Percentiles rank a stretch among this genome's conserved stretches.
phyloP scores from a whole-genome alignment of 2,888 invertebrate genomes.

The Nomada lathburiana region DNA sequence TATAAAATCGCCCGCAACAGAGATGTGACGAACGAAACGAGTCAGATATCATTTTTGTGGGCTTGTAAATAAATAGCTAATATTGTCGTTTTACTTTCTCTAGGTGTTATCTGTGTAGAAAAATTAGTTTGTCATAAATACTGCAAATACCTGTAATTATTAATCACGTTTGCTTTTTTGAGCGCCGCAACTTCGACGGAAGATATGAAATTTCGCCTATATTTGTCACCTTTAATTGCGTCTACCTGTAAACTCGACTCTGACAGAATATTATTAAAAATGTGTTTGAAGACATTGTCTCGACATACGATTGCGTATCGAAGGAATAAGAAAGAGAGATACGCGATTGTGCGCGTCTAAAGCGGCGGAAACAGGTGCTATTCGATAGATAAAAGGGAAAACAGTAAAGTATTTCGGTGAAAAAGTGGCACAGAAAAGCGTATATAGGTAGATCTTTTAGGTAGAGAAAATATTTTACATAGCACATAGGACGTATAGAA shows the following conservation, averaged over 20 bases:
- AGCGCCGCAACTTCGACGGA: neutral
- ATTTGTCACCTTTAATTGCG: neutral
- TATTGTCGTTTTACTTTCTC: neutral
- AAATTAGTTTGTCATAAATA: neutral
- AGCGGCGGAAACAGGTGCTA: conserved; percentile 75
- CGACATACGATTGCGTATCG: conserved; percentile 12
- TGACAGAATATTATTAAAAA: neutral
- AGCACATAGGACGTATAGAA: conserved; percentile 1
- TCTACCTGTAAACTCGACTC: conserved; percentile 42
- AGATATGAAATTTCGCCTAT: neutral
- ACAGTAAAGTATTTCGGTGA: conserved; percentile 39
- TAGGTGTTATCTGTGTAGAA: neutral
- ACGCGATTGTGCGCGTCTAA: conserved; percentile 59
- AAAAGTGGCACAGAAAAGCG: conserved; percentile 35
- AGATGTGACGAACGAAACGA: neutral
- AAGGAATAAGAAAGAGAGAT: conserved; percentile 20
- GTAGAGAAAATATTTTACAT: conserved; percentile 76
- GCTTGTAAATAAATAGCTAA: conserved; percentile 26
- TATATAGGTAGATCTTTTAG: conserved; percentile 77
- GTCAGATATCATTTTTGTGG: conserved; percentile 24
- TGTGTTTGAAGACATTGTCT: neutral
- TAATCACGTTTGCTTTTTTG: neutral
- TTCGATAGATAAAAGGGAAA: conserved; percentile 69
- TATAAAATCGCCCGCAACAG: neutral
- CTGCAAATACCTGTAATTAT: neutral